phyloP scores from a whole-genome alignment of 2,797 vertebrate genomes.

The Pteropus rufus region DNA sequence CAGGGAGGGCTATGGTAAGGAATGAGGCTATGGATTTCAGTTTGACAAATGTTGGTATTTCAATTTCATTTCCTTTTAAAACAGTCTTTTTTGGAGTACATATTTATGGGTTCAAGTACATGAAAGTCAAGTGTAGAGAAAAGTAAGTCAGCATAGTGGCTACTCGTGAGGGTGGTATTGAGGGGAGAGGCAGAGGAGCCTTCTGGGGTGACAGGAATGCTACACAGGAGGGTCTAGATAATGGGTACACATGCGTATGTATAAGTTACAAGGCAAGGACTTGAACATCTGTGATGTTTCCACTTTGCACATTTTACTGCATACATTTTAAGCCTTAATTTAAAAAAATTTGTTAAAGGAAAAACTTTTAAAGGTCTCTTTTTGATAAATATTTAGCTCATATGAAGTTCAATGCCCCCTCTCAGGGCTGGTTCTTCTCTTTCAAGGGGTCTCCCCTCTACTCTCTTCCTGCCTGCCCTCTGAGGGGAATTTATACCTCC shows the following conservation, averaged over 20 bases:
- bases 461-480: neutral
- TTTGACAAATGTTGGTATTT: neutral
- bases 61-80: neutral
- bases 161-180: neutral
- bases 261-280: neutral
- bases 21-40: neutral
- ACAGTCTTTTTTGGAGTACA: neutral
- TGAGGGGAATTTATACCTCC: neutral
- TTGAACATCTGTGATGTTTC: neutral
- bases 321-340: neutral
- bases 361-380: neutral
- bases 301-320: neutral
- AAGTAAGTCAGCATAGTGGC: neutral
- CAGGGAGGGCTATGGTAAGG: neutral
- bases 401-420: neutral
- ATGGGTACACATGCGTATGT: too few relatives aligned
- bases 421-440: neutral
- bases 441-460: neutral
- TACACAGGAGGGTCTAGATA: neutral
- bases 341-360: neutral
- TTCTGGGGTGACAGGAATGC: neutral
- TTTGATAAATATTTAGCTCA: neutral
- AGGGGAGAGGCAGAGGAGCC: neutral
- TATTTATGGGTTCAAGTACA: neutral
- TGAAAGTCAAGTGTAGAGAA: neutral